Evolutionary conservation across 2,888 invertebrate species (phyloP).

Genomic region (Amaurobius ferox): DNA sequence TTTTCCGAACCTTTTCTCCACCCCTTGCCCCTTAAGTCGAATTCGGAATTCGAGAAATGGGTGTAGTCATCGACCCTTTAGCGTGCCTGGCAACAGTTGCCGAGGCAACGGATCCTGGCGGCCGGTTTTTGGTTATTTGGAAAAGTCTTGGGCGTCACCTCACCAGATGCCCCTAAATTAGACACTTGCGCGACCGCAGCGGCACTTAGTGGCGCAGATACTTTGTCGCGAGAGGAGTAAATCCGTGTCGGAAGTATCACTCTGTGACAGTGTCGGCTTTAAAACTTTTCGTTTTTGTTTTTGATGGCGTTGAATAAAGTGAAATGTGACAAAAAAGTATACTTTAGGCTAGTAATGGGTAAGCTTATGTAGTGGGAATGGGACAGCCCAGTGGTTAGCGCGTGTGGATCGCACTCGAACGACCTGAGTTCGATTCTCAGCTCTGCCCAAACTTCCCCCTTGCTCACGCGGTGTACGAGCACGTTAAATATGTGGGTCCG

Average conservation of each 20-base stretch:
- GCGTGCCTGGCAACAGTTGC: slow-evolving; percentile 29
- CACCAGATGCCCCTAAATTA: slow-evolving; percentile 41
- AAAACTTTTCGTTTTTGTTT: no score
- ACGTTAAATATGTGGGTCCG: no score
- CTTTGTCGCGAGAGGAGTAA: background rate
- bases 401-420: no score
- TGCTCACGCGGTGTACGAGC: no score
- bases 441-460: no score
- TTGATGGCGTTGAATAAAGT: no score
- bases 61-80: slow-evolving; percentile 22
- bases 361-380: no score
- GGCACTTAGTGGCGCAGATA: background rate
- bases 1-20: background rate
- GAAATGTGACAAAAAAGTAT: no score
- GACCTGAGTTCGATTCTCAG: no score
- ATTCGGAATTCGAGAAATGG: slow-evolving; percentile 18
- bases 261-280: background rate
- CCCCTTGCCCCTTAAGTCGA: background rate
- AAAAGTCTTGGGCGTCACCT: slow-evolving; percentile 57
- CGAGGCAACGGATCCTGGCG: slow-evolving; percentile 32
- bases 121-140: slow-evolving; percentile 4
- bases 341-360: no score
- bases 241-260: no score
- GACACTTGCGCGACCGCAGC: slow-evolving; percentile 30
- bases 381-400: no score